Evolutionary conservation across 2,797 vertebrate species (phyloP), one percentile per base, ranked within the genome.

Genomic region (Acrossocheilus fasciatus): DNA sequence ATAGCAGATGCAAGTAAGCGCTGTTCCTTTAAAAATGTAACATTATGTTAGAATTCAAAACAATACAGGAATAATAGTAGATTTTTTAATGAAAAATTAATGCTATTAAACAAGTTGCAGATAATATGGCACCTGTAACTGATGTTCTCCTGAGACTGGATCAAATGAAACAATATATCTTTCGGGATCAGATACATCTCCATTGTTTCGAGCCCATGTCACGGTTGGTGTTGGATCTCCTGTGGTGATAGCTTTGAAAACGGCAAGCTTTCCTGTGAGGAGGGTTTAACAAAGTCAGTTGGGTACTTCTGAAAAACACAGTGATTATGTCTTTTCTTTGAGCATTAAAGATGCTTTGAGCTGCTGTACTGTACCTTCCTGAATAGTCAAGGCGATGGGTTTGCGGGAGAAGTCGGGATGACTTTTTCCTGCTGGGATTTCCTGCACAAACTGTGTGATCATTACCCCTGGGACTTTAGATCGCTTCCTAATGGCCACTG

Each of bases 331-430:
- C 11, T 64, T 34, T 59, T 45, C n/a, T 52, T 34, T 41, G 45
- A 18, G 34, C 10, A 73, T 66, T 81, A 26, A 69, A 47, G 8
- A 81, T 79, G 2, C 12, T 74, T 70, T 74, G 39, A 47, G 45
- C 36, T 18, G n/a, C 62, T 11, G 11, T 6, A 73, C 59, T 78
- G 5, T 88, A 98, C 97, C 98, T 93, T 98, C 97, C 86, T 96
- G 96, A 90, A 98, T 89, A 0, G 96, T 97, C 85, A 97, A 80
- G 77, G 94, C 93, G 20, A 98, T 90, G 9, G 97, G 97, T 93
- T 97, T 98, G 81, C 91, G 92, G 78, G 94, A 94, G 81, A 98
- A 97, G 91, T 97, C 96, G 1, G 97, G 97, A 0, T 90, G 92
- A 45, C 87, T 95, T 92, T 93, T 96, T 62, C 95, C 96, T 76